Evolutionary conservation across 2,113 vertebrate genomes (phyloP), one percentile per base, ranked within the genome.

Genomic region (Recurvirostra avosetta): DNA sequence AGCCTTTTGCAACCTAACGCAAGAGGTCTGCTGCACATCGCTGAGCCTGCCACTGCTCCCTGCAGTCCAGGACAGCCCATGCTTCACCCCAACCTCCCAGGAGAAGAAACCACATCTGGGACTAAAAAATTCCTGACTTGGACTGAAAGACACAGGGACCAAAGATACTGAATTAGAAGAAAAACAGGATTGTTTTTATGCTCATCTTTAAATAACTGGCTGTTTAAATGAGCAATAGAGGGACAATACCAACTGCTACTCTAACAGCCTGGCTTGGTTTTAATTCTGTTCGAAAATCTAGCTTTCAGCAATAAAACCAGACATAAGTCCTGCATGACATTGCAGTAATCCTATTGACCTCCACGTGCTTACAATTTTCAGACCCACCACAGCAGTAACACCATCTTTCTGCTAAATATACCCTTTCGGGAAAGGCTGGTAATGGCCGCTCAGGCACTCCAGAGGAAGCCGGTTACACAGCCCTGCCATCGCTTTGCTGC

Each of bases 21-120:
- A 41, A 49, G 32, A 23, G 12, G 14, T 3, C 53, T 7, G 8
- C 16, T 1, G 2, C 30, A 26, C 7, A 38, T 6, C 3, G 1
- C 27, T 5, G 2, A 29, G 70, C 47, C 67, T 79, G 52, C 16
- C 32, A 36, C 30, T 30, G 47, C 62, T 45, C 47, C 23, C 15
- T 19, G 26, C 1, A 5, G 38, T 4, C 25, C 61, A 18, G 21
- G 32, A n/a, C 23, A 80, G 15, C 27, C 47, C 2, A 1, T 40
- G 41, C 23, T 40, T 26, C 45, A 52, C 11, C 11, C 20, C 34
- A 52, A 1, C 10, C 40, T 66, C 58, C 12, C 0, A 79, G 50
- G 16, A 88, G 55, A 63, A 5, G 23, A 50, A 56, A 91, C 45
- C 9, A 63, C 5, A 36, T 25, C 20, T 36, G 32, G 47, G 45